These are phyloP conservation scores for Micromussa lordhowensis DNA, from an alignment of 92 coral and sea anemone species.

Conservation along the genomic window DNA sequence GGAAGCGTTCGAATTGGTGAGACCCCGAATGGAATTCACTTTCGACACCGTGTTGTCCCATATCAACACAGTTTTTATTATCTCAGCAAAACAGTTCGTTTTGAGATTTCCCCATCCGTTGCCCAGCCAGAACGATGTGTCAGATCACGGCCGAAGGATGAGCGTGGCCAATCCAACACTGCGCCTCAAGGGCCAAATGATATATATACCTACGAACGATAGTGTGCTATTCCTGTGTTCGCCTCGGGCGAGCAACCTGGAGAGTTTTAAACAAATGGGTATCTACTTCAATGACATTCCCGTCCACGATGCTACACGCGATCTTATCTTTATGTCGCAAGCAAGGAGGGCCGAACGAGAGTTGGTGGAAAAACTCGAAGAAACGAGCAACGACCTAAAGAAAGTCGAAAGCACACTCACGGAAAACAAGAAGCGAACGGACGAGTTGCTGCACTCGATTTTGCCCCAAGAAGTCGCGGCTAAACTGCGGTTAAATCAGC, in stretches of 20 bases:
- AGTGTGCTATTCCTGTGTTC: slow-evolving; percentile 91
- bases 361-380: slow-evolving; percentile 93
- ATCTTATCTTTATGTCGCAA: slow-evolving; percentile 95
- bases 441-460: slow-evolving; percentile 92
- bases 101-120: slow-evolving; percentile 2
- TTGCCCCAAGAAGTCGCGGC: slow-evolving; percentile 97
- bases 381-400: slow-evolving; percentile 94
- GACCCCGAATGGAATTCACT: slow-evolving; percentile 94
- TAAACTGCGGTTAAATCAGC: slow-evolving; percentile 88
- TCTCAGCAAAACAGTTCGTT: slow-evolving; percentile 31
- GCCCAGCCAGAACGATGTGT: background rate
- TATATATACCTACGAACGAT: slow-evolving; percentile 85
- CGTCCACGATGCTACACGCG: slow-evolving; percentile 98
- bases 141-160: slow-evolving; percentile 22
- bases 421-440: slow-evolving; percentile 95
- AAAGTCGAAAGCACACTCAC: slow-evolving; percentile 89
- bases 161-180: slow-evolving; percentile 49
- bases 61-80: slow-evolving; percentile 91
- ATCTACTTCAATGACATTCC: slow-evolving; percentile 92
- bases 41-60: slow-evolving; percentile 83
- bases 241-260: slow-evolving; percentile 87
- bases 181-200: slow-evolving; percentile 99
- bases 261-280: slow-evolving; percentile 74
- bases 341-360: slow-evolving; percentile 96
- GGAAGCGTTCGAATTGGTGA: slow-evolving; percentile 80